Conservation (phyloP, 2,113 vertebrate species). For the Xenopus tropicalis region DNA sequence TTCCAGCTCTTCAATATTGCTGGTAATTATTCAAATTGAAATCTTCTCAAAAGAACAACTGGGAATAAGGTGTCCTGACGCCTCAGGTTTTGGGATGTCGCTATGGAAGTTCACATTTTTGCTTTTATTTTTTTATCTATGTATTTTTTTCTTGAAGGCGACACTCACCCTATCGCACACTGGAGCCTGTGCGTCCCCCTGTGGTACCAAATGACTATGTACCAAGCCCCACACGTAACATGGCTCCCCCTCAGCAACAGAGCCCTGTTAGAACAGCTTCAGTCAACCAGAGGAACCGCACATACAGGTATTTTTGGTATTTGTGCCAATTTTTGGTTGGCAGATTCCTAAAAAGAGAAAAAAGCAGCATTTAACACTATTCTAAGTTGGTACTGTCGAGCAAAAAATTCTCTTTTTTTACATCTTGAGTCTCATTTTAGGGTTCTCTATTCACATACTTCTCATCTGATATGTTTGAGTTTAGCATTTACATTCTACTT, state of each 20-base stretch:
- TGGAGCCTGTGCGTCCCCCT: constrained; percentile 96
- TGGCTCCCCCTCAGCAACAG: constrained; percentile 83
- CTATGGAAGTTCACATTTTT: constrained; percentile 48
- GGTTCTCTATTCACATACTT: too few relatives aligned
- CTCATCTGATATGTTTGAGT: too few relatives aligned
- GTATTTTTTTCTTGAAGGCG: constrained; percentile 76
- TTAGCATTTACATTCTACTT: too few relatives aligned
- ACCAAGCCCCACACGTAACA: constrained; percentile 94
- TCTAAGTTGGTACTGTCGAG: too few relatives aligned
- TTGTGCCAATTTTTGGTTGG: constrained; percentile 48
- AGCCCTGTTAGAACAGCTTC: constrained; percentile 96
- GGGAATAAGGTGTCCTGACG: constrained; percentile 4
- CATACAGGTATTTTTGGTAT: constrained; percentile 88
- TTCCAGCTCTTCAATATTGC: neutral
- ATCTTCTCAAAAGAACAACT: neutral
- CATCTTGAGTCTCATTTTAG: too few relatives aligned
- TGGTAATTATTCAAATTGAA: neutral
- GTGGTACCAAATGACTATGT: constrained; percentile 99
- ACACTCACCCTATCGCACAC: constrained; percentile 97
- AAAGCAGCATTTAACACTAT: neutral
- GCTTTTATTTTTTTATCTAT: constrained; percentile 14
- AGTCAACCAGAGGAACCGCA: constrained; percentile 98
- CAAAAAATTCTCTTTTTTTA: too few relatives aligned
- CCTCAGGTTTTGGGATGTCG: constrained; percentile 27
- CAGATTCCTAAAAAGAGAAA: constrained; percentile 30